A percentile compares a stretch with the other conserved stretches of the same genome.
Conservation (phyloP, 2,888 invertebrate genomes). For the Onchidella celtica region DNA sequence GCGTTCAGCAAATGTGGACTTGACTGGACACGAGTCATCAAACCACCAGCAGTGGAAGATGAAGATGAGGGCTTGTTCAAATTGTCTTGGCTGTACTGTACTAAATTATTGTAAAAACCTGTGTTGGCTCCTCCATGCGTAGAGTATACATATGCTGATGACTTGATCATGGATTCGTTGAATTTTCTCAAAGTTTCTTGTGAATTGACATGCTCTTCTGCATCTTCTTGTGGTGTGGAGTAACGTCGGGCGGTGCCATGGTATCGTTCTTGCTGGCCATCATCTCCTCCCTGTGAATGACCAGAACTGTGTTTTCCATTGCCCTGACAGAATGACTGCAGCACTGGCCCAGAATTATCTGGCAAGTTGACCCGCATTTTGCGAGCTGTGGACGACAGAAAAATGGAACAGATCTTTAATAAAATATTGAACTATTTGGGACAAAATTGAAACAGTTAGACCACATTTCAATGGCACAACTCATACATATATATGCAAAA, state of each 20-base stretch:
- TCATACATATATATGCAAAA: no score
- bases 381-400: slow-evolving; percentile 32
- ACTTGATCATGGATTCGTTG: background rate
- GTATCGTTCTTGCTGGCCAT: background rate
- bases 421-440: background rate
- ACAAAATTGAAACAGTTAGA: background rate
- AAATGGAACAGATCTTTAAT: background rate
- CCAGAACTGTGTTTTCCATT: background rate
- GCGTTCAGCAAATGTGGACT: background rate
- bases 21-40: background rate
- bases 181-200: background rate
- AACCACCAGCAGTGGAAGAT: background rate
- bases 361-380: slow-evolving; percentile 37
- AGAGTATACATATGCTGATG: background rate
- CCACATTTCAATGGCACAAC: background rate
- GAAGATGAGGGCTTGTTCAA: background rate
- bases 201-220: background rate
- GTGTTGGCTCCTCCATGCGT: background rate
- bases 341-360: slow-evolving; percentile 18
- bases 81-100: background rate
- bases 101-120: background rate
- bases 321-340: slow-evolving; percentile 23
- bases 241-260: background rate
- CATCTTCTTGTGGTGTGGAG: background rate
- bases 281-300: background rate